These are phyloP conservation scores for Entomobrya multifasciata DNA, from an alignment of 2,888 invertebrate genomes.

Conservation along the genomic window DNA sequence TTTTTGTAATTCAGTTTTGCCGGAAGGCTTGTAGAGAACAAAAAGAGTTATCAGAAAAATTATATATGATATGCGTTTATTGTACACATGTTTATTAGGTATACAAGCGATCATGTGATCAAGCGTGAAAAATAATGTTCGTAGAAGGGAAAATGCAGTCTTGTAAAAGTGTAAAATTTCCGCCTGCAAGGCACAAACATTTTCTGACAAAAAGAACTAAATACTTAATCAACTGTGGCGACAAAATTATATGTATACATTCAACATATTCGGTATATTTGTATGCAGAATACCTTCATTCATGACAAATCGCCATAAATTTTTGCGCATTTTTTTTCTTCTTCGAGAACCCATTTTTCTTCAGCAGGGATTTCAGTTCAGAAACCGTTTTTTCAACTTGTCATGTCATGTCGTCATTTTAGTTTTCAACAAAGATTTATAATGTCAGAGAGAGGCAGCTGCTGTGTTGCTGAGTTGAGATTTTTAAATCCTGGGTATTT, in stretches of 20 bases:
- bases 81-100: no score
- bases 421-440: neutral
- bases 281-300: neutral
- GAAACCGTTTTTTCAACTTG: neutral
- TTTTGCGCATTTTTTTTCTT: neutral
- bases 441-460: neutral
- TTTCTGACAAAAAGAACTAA: slow-evolving; percentile 22
- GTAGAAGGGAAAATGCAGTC: neutral
- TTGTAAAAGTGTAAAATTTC: neutral
- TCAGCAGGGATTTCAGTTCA: no score
- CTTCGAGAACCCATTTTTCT: no score
- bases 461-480: neutral
- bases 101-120: no score
- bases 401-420: neutral
- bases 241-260: slow-evolving; percentile 8
- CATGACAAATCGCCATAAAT: neutral
- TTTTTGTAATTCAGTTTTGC: slow-evolving; percentile 2
- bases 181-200: slow-evolving; percentile 4
- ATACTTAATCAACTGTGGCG: slow-evolving; percentile 61
- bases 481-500: neutral
- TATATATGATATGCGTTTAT: slow-evolving; percentile 29
- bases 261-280: neutral
- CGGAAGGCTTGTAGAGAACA: slow-evolving; percentile 1
- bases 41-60: slow-evolving; percentile 30
- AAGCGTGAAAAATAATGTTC: slow-evolving; percentile 43